phyloP scores from a whole-genome alignment of 2,113 vertebrate species.

The Lycaon pictus region DNA sequence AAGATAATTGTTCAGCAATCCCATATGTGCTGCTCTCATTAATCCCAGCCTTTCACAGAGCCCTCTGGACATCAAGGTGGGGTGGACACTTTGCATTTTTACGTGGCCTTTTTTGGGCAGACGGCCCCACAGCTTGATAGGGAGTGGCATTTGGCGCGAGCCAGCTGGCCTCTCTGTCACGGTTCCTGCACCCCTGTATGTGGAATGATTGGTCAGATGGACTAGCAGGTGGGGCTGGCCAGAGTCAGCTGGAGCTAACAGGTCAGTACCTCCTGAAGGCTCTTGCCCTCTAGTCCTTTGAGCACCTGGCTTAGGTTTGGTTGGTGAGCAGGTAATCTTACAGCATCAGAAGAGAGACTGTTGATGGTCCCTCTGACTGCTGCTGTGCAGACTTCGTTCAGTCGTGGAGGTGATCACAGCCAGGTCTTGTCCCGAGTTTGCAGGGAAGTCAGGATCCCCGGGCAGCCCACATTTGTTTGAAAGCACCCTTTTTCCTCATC shows the following conservation, averaged over 20 bases:
- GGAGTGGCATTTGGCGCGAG: slow-evolving; percentile 81
- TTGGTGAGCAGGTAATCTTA: slow-evolving; percentile 47
- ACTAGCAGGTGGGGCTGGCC: slow-evolving; percentile 77
- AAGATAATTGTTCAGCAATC: not conserved
- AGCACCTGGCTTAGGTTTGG: slow-evolving; percentile 76
- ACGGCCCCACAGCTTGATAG: slow-evolving; percentile 82
- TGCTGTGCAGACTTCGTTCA: not conserved
- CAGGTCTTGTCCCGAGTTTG: slow-evolving; percentile 15
- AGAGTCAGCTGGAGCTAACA: slow-evolving; percentile 73
- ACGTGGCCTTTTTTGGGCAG: slow-evolving; percentile 76
- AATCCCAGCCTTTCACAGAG: slow-evolving; percentile 60
- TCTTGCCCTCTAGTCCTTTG: slow-evolving; percentile 61
- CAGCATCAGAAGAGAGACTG: not conserved
- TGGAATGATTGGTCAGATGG: slow-evolving; percentile 79
- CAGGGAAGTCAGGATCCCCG: not conserved
- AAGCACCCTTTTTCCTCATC: slow-evolving; percentile 28
- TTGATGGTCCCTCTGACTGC: slow-evolving; percentile 54
- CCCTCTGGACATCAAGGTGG: slow-evolving; percentile 60
- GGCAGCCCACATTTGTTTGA: not conserved
- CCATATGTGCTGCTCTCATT: slow-evolving; percentile 36
- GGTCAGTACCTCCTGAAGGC: slow-evolving; percentile 74
- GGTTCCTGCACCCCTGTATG: slow-evolving; percentile 82
- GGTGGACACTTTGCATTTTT: slow-evolving; percentile 70
- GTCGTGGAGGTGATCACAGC: not conserved
- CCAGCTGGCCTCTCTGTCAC: slow-evolving; percentile 83